A percentile compares a stretch with the other conserved stretches of the same genome.
Evolutionary conservation across 2,797 vertebrate species (phyloP).

Genomic region (Urosaurus nigricauda): DNA sequence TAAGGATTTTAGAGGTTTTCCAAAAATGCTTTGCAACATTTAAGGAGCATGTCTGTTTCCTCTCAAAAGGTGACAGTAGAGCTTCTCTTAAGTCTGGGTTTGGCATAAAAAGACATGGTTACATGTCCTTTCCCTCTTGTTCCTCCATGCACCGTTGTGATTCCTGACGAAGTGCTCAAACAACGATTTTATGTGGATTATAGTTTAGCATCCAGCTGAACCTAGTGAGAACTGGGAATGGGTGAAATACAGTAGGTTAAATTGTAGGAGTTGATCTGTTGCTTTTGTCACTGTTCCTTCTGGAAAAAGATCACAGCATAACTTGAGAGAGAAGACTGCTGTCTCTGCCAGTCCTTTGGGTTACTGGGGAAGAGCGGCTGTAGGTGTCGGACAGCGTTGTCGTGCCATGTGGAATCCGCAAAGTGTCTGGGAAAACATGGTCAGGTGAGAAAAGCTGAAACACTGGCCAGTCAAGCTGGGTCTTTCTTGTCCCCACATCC

Average conservation of each 20-base stretch:
- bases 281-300: conserved; percentile 69
- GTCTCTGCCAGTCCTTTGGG: conserved; percentile 54
- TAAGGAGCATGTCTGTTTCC: conserved; percentile 14
- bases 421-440: conserved; percentile 39
- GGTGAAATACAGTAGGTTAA: not conserved
- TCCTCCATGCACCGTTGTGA: not conserved
- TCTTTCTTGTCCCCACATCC: conserved; percentile 62
- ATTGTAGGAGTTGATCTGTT: conserved; percentile 36
- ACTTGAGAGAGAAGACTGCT: conserved; percentile 44
- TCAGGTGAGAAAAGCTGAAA: conserved; percentile 50
- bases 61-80: conserved; percentile 19
- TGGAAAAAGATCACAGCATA: conserved; percentile 46
- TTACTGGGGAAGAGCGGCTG: conserved; percentile 22
- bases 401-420: not conserved
- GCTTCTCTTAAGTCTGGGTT: not conserved
- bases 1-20: not conserved
- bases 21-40: not conserved
- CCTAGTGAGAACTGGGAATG: not conserved
- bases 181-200: conserved; percentile 18
- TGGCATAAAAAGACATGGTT: rapidly evolving
- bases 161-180: conserved; percentile 25
- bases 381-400: conserved; percentile 24
- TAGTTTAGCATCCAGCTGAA: conserved; percentile 34
- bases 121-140: conserved; percentile 2
- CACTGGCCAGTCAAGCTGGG: conserved; percentile 51